Evolutionary conservation across 2,888 invertebrate genomes (phyloP).

Genomic region (Prosopocoilus inquinatus): DNA sequence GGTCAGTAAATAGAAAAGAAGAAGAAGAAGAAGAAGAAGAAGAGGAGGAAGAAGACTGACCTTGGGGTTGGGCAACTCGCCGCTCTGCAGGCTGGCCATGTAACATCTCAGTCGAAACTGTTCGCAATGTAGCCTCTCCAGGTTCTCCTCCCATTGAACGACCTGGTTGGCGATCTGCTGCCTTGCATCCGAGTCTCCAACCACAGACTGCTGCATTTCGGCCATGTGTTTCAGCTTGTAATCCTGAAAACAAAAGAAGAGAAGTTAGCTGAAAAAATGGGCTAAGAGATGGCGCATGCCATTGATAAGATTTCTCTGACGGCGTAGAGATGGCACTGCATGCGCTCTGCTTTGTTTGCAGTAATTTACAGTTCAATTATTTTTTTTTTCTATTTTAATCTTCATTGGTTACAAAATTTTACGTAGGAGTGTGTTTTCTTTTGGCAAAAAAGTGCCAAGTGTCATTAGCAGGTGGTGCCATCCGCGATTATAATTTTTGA

Average conservation of each 20-base stretch:
- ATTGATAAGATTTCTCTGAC: too few relatives aligned
- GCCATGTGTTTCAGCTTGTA: conserved; percentile 98
- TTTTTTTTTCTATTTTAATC: too few relatives aligned
- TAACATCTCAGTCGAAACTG: conserved; percentile 95
- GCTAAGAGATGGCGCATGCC: too few relatives aligned
- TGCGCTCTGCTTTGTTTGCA: too few relatives aligned
- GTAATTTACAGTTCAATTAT: too few relatives aligned
- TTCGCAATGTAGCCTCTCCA: conserved; percentile 94
- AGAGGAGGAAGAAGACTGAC: conserved; percentile 54
- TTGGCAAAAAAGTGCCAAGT: too few relatives aligned
- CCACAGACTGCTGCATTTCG: conserved; percentile 96
- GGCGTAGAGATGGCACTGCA: too few relatives aligned
- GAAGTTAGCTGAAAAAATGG: neutral
- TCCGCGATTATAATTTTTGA: too few relatives aligned
- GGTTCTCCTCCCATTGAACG: conserved; percentile 94
- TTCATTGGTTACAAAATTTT: too few relatives aligned
- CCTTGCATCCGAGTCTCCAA: conserved; percentile 86
- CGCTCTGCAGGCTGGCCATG: conserved; percentile 94
- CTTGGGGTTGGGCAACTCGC: conserved; percentile 96
- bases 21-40: neutral
- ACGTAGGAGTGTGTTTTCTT: too few relatives aligned
- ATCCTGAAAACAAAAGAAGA: conserved; percentile 63
- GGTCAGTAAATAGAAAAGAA: neutral
- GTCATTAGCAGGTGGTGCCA: too few relatives aligned
- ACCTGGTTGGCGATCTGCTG: conserved; percentile 93